A percentile compares a stretch with the other conserved stretches of the same genome.
These are phyloP conservation scores for Arothron firmamentum DNA, from an alignment of 2,113 vertebrate species.

Conservation along the genomic window DNA sequence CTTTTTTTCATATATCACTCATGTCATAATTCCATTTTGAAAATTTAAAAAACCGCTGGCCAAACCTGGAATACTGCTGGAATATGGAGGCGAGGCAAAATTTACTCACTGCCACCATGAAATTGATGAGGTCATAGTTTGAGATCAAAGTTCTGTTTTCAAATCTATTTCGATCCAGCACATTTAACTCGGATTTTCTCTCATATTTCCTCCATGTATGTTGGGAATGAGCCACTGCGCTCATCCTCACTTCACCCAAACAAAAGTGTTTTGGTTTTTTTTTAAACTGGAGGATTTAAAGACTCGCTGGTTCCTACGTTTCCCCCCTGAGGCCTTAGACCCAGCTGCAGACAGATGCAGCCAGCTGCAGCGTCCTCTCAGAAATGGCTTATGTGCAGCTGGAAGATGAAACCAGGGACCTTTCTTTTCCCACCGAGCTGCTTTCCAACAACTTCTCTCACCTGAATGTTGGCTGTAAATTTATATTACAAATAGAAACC, in stretches of 20 bases:
- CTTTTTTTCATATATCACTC: slow-evolving; percentile 24
- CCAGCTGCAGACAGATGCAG: slow-evolving; percentile 43
- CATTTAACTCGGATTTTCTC: slow-evolving; percentile 11
- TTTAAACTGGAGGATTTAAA: slow-evolving; percentile 44
- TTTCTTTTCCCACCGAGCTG: slow-evolving; percentile 34
- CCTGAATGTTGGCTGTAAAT: slow-evolving; percentile 32
- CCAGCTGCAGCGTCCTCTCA: slow-evolving; percentile 41
- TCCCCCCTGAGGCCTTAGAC: slow-evolving; percentile 59
- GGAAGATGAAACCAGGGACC: slow-evolving; percentile 19
- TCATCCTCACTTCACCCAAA: slow-evolving; percentile 17
- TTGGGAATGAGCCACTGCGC: neutral
- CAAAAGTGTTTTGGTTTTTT: slow-evolving; percentile 9
- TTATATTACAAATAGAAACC: slow-evolving; percentile 2
- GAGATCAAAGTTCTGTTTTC: slow-evolving; percentile 17
- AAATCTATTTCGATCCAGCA: slow-evolving; percentile 6
- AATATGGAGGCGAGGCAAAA: slow-evolving; percentile 12
- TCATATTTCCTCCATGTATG: slow-evolving; percentile 6
- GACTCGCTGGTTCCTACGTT: slow-evolving; percentile 36
- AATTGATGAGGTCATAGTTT: slow-evolving; percentile 6
- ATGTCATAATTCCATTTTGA: slow-evolving; percentile 6
- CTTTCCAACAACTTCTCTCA: slow-evolving; percentile 25
- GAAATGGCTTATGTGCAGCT: slow-evolving; percentile 37
- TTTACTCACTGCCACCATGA: slow-evolving; percentile 28
- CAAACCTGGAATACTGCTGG: slow-evolving; percentile 26
- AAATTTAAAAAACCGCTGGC: slow-evolving; percentile 24